Evolutionary conservation across 2,888 invertebrate genomes (phyloP), one percentile per base, ranked within the genome.

Genomic region (Synanthedon andrenaeformis): DNA sequence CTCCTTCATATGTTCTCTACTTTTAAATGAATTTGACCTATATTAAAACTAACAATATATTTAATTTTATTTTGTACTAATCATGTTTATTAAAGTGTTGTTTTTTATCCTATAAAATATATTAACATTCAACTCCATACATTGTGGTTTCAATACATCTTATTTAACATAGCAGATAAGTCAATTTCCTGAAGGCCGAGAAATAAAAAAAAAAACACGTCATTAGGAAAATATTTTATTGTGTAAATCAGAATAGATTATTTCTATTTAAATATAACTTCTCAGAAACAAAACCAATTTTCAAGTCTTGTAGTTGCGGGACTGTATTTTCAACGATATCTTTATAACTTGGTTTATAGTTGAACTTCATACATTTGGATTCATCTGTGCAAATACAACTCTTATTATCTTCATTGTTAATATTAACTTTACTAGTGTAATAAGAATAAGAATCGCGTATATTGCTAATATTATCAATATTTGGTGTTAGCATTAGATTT

Each of bases 401-500:
- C 53, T 65, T 59, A 48, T 49, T 50, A 56, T 61, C 54, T 49
- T 54, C 60, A 53, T 58, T 58, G 51, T 63, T 61, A 4, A 57
- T 57, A 54, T 56, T 62, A 51, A 65, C 70, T 59, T 69, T 69
- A 45, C 61, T 58, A 54, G 58, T 57, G 56, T 73, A 70, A 61
- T 72, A 71, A 56, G 89, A 79, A 69, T 82, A 80, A 62, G 86
- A 72, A 70, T 93, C 93, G 49, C 76, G 82, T 57, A 95, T 90
- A 1, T 94, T 92, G 55, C 84, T 83, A 53, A 91, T 69, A 64
- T 91, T 91, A 72, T 93, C 89, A 56, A 92, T 85, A 62, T 89
- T 81, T 11, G 92, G 90, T 17, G 94, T 94, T 83, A 95, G 89
- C 54, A 91, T 88, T 59, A 95, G 88, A 73, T 94, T 96, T 50